A percentile compares a stretch with the other conserved stretches of the same genome.
Conservation (phyloP, 1,140 invertebrate genomes). For the Drosophila dunni region DNA sequence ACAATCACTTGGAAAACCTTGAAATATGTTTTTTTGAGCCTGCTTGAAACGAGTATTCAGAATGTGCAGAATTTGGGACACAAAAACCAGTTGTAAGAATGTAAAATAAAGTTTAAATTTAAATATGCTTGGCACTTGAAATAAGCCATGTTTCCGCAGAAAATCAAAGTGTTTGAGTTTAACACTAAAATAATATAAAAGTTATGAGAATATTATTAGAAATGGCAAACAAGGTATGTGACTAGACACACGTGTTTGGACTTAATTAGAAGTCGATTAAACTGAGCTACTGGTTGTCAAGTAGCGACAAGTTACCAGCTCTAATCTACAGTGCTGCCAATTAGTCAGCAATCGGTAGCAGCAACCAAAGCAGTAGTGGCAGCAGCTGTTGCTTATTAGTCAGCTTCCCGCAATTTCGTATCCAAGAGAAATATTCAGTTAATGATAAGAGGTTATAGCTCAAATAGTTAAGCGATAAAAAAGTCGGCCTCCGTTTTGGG, state of each 20-base stretch:
- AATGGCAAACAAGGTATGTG: background rate
- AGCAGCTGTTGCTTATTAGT: slow-evolving; percentile 47
- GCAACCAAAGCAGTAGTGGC: background rate
- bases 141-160: background rate
- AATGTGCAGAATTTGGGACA: background rate
- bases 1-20: slow-evolving; percentile 29
- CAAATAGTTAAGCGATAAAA: background rate
- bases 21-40: slow-evolving; percentile 18
- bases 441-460: slow-evolving; percentile 53
- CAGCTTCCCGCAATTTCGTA: slow-evolving; percentile 26
- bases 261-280: slow-evolving; percentile 40
- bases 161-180: background rate
- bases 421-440: slow-evolving; percentile 60
- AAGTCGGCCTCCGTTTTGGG: background rate
- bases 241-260: slow-evolving; percentile 44
- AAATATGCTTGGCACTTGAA: background rate
- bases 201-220: background rate
- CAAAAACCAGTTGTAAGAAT: slow-evolving; percentile 42
- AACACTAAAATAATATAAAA: background rate
- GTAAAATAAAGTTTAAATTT: slow-evolving; percentile 4
- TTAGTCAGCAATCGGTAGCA: slow-evolving; percentile 20
- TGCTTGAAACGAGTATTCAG: slow-evolving; percentile 15
- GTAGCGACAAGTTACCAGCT: slow-evolving; percentile 3
- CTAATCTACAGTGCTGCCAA: slow-evolving; percentile 7
- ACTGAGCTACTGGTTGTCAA: slow-evolving; percentile 41